Base-by-base conservation (phyloP, 2,113 vertebrate species). In the Craseonycteris thonglongyai region DNA sequence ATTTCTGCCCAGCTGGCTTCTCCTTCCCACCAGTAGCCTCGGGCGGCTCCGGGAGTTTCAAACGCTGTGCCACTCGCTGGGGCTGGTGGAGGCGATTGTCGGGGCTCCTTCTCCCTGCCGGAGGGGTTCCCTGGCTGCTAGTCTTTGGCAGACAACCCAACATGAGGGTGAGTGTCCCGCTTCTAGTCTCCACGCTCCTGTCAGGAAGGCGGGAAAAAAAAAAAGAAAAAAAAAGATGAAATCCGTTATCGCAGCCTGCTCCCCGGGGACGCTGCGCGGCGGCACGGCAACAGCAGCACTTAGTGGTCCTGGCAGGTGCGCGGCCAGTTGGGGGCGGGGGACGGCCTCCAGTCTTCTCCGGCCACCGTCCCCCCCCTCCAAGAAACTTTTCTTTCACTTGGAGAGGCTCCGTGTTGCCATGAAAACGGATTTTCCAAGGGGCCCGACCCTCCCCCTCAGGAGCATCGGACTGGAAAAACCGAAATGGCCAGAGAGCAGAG, bases 341-440 rank as follows among this genome's bases (percentile, higher is more conserved):
- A 95, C 51, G 2, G 91, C 95, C 93, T 47, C 54, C 18, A 88
- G 90, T 94, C 96, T 16, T 92, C 92, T 97, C 81, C 2, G 85
- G 92, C 80, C 96, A 92, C 92, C 61, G 33, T 51, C 26, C 45
- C 85, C 75, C 75, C 91, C 49, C 84, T 7, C n/a, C 92, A 63
- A 87, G 85, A 96, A 97, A 96, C 92, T 95, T 97, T 96, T 97
- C 96, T 97, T 97, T 97, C 79, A 92, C 82, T 93, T 66, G 7
- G 90, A 96, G 90, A 95, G 90, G 88, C 96, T 96, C 94, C n/a
- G 90, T 96, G 97, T 97, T 97, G 97, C 97, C 96, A 97, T 97
- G 97, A 93, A 97, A 97, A 97, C 97, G 96, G 97, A 97, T 97
- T 97, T 97, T 97, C 95, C 92, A 93, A 97, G 96, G 95, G 96